A percentile compares a stretch with the other conserved stretches of the same genome.
Evolutionary conservation across 2,797 vertebrate genomes (phyloP).

Genomic region (Amniataba percoides): DNA sequence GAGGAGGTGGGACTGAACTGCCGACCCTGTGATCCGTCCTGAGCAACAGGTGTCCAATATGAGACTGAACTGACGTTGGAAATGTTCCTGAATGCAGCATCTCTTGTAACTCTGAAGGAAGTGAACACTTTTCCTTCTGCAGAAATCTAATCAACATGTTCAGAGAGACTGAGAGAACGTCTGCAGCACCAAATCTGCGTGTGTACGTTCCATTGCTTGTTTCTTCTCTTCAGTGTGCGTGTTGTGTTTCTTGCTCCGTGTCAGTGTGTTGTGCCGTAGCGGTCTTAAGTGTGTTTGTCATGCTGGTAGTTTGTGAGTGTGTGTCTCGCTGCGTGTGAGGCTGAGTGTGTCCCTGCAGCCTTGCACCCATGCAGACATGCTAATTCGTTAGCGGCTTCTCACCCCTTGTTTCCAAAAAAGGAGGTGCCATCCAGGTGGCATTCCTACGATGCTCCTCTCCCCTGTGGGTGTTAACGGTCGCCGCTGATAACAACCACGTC

Average conservation of each 20-base stretch:
- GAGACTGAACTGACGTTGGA: no score
- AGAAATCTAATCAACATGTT: slow-evolving; percentile 58
- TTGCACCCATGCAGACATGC: slow-evolving; percentile 83
- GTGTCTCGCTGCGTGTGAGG: not conserved
- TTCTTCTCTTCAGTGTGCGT: not conserved
- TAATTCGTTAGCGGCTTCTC: slow-evolving; percentile 87
- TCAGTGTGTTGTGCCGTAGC: slow-evolving; percentile 29
- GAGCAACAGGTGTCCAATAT: no score
- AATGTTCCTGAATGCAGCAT: no score
- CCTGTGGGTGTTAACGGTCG: slow-evolving; percentile 58
- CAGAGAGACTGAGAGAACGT: slow-evolving; percentile 52
- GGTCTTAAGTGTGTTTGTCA: slow-evolving; percentile 25
- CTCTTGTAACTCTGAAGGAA: not conserved
- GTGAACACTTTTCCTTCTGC: slow-evolving; percentile 17
- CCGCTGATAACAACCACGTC: slow-evolving; percentile 62
- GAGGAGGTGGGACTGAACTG: no score
- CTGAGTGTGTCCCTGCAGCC: slow-evolving; percentile 51
- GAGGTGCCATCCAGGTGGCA: slow-evolving; percentile 83
- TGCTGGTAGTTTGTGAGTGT: slow-evolving; percentile 20
- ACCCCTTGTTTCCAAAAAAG: slow-evolving; percentile 81
- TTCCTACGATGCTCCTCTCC: slow-evolving; percentile 75
- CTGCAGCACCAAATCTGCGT: slow-evolving; percentile 5
- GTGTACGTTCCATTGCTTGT: not conserved
- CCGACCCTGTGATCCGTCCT: no score
- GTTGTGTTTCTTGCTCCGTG: slow-evolving; percentile 31